Conservation (phyloP, 2,797 vertebrate species). For the Alca torda region DNA sequence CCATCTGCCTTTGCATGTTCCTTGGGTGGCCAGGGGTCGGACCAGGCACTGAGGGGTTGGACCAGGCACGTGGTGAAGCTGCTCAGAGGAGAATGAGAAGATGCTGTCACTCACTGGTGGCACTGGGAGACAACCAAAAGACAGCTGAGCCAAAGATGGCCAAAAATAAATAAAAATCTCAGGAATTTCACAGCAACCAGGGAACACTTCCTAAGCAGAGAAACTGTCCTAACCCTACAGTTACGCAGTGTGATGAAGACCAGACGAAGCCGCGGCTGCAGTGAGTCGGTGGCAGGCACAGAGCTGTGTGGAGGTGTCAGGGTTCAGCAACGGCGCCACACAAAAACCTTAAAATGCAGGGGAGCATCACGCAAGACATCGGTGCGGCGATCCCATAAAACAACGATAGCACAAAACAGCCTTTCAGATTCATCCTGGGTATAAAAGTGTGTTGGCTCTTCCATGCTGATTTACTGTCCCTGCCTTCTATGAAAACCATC, state of each 20-base stretch:
- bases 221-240: background rate
- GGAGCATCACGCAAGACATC: background rate
- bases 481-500: background rate
- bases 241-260: too few relatives aligned
- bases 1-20: background rate
- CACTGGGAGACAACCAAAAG: background rate
- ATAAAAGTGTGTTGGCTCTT: background rate
- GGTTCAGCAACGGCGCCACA: accelerated
- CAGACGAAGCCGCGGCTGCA: background rate
- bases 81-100: background rate
- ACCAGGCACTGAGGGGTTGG: background rate
- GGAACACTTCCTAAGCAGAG: background rate
- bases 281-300: background rate
- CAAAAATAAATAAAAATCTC: background rate
- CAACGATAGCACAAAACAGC: accelerated
- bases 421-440: background rate
- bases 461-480: background rate
- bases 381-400: background rate
- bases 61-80: background rate
- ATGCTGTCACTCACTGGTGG: background rate
- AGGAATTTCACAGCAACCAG: background rate
- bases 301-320: background rate
- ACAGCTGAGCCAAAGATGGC: background rate
- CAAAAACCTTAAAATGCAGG: background rate
- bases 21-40: background rate